Base-by-base conservation (phyloP, 2,888 invertebrate genomes). In the Perizoma flavofasciatum region DNA sequence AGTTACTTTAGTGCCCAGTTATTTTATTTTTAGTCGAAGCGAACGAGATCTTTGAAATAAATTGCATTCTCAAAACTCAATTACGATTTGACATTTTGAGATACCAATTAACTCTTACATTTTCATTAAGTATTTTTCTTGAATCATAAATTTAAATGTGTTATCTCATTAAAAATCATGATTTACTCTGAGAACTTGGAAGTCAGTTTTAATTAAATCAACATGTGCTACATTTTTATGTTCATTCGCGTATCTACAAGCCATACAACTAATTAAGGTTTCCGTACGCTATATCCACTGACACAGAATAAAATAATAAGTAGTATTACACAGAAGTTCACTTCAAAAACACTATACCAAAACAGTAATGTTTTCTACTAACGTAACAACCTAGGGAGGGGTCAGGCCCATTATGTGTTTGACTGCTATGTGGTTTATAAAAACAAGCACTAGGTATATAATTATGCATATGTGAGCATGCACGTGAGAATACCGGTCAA, bases 141-240 rank as follows among this genome's bases (percentile, higher is more conserved):
- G 49, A 34, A 9, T 37, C 37, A 48, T 37, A 53, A 53, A 47
- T 41, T 11, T 55, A 47, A 55, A 52, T 61, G 50, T 58, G 57
- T 62, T 55, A 59, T 62, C 58, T 59, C 55, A 59, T 57, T 54
- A 57, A 51, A 46, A 58, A 62, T 46, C 47, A 58, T 58, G 58
- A 58, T 58, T 59, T 55, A 60, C 51, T 58, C 48, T 62, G 55
- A 62, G 55, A 62, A 48, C 52, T 10, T n/a, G 47, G 51, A 40
- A 54, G 57, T 50, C 47, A 50, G 49, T 45, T 62, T 51, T 62
- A 62, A 62, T 62, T 62, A 55, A 62, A 58, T 58, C 32, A 62
- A 58, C 55, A 58, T 60, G 58, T 62, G 61, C 50, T 51, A 49
- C 58, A 58, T 62, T 62, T 62, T 62, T 62, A 55, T 62, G 51